Percentiles rank a stretch among this genome's conserved stretches.
Evolutionary conservation across 2,113 vertebrate genomes (phyloP).

Genomic region (Myanophis thanlyinensis): DNA sequence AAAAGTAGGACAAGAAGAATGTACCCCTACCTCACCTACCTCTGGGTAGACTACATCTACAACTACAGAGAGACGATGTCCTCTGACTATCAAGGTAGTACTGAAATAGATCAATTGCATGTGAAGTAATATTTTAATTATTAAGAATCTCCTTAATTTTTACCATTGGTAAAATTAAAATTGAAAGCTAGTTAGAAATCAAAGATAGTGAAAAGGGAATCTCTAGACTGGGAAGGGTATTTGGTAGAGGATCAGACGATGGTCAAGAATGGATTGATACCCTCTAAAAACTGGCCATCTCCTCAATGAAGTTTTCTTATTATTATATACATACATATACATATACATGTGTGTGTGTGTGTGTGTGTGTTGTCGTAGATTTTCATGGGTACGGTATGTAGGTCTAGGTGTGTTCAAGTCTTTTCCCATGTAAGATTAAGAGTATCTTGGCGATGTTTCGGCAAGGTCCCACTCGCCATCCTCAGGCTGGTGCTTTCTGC

Average conservation of each 20-base stretch:
- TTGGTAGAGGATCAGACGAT: background rate
- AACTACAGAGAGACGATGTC: background rate
- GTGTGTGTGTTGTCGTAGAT: too few relatives aligned
- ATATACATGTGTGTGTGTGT: too few relatives aligned
- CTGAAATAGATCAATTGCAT: background rate
- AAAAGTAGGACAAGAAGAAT: background rate
- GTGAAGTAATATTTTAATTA: background rate
- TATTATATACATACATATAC: too few relatives aligned
- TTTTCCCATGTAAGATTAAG: too few relatives aligned
- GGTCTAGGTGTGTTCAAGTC: too few relatives aligned
- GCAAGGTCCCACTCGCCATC: too few relatives aligned
- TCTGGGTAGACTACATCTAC: background rate
- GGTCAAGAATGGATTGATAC: background rate
- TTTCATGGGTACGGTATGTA: too few relatives aligned
- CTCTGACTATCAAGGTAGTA: background rate
- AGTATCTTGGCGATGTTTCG: too few relatives aligned
- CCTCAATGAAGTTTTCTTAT: background rate
- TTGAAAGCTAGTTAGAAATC: background rate
- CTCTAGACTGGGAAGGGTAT: background rate
- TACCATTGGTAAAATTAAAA: background rate
- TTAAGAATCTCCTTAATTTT: background rate
- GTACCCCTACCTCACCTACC: background rate
- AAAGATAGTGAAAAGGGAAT: background rate
- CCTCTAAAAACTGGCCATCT: background rate
- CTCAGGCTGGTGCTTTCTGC: too few relatives aligned